phyloP scores from a whole-genome alignment of 2,797 vertebrate species.

The Centroberyx gerrardi region DNA sequence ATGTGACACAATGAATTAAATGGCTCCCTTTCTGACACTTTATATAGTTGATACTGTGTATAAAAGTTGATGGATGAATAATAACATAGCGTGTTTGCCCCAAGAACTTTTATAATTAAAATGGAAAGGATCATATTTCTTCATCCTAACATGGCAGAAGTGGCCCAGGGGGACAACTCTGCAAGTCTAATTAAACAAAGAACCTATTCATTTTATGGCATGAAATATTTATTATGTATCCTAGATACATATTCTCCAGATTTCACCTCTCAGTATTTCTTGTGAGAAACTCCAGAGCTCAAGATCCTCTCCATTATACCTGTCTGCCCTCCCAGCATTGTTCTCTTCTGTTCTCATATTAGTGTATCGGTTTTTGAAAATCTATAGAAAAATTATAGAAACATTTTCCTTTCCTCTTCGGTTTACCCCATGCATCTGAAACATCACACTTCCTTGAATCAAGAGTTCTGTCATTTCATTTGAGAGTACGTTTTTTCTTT shows the following conservation, averaged over 20 bases:
- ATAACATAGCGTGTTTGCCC: conserved; percentile 70
- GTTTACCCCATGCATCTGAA: background rate
- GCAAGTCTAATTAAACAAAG: conserved; percentile 80
- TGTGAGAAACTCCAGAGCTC: conserved; percentile 30
- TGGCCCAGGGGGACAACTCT: conserved; percentile 80
- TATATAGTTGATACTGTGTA: conserved; percentile 62
- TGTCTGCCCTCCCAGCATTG: conserved; percentile 35
- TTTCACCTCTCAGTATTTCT: conserved; percentile 56
- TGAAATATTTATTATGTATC: conserved; percentile 76
- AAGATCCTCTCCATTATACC: conserved; percentile 39
- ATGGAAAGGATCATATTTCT: conserved; percentile 78
- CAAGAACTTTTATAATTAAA: conserved; percentile 85
- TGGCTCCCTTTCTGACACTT: conserved; percentile 49
- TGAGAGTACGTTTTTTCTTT: background rate
- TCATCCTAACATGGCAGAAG: conserved; percentile 78
- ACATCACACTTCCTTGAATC: conserved; percentile 8
- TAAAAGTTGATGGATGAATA: conserved; percentile 76
- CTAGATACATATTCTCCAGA: conserved; percentile 60
- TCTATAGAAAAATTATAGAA: conserved; percentile 2
- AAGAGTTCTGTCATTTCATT: background rate
- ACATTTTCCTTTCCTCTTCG: conserved; percentile 9
- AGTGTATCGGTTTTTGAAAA: background rate
- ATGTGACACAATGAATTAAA: conserved; percentile 62
- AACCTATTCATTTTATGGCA: conserved; percentile 74
- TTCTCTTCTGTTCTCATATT: conserved; percentile 13